phyloP scores from a whole-genome alignment of 2,113 vertebrate genomes.

The Tinamus guttatus region DNA sequence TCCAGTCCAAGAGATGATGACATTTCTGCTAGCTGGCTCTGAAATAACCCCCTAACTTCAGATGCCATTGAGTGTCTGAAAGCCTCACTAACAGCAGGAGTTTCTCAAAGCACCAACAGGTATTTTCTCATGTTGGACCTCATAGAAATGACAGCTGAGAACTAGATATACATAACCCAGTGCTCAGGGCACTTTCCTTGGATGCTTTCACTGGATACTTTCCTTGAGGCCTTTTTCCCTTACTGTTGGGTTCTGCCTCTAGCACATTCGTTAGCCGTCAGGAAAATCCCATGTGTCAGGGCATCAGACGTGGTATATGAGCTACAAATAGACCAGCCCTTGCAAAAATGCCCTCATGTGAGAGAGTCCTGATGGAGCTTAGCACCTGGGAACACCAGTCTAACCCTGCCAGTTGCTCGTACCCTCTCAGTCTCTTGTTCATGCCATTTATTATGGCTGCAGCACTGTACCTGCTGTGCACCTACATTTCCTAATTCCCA shows the following conservation, averaged over 20 bases:
- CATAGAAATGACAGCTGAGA: background rate
- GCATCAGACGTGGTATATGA: background rate
- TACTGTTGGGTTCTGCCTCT: background rate
- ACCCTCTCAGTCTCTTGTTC: background rate
- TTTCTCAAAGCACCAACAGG: background rate
- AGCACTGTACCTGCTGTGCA: background rate
- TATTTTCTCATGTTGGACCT: background rate
- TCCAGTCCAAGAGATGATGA: background rate
- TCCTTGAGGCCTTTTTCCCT: background rate
- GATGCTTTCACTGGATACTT: background rate
- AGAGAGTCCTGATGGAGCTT: background rate
- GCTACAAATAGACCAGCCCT: background rate
- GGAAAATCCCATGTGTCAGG: background rate
- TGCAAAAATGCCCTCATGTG: background rate
- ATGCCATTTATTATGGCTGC: background rate
- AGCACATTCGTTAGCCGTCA: background rate
- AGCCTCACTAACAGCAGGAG: background rate
- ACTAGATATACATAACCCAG: rapidly evolving
- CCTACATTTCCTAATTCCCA: background rate
- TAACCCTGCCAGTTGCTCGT: background rate
- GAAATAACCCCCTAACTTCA: background rate
- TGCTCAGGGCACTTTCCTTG: background rate
- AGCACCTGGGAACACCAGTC: background rate
- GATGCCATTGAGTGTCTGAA: background rate
- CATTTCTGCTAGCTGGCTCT: background rate